A percentile compares a stretch with the other conserved stretches of the same genome.
Conservation (phyloP, 2,797 vertebrate genomes). For the Myotis vivesi region DNA sequence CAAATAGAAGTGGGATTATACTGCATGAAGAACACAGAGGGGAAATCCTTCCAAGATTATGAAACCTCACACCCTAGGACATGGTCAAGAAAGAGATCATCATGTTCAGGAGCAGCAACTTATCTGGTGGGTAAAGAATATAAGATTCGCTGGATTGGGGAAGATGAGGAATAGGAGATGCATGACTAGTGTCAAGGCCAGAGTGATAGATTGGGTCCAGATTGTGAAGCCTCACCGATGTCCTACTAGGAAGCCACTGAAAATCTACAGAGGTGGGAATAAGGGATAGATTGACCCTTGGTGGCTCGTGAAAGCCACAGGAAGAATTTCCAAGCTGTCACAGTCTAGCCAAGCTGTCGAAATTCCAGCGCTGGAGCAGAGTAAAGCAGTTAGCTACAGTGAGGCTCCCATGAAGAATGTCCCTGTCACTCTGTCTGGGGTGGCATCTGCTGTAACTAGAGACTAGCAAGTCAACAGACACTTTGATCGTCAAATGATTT, state of each 20-base stretch:
- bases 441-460: slow-evolving; percentile 86
- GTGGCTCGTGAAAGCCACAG: slow-evolving; percentile 75
- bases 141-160: neutral
- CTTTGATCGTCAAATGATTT: slow-evolving; percentile 89
- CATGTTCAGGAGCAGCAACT: neutral
- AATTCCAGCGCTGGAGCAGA: slow-evolving; percentile 73
- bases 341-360: slow-evolving; percentile 82
- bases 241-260: neutral
- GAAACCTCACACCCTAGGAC: neutral
- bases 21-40: neutral
- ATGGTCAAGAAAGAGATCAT: neutral
- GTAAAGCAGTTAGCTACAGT: slow-evolving; percentile 82
- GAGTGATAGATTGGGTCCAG: neutral
- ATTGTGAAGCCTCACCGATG: neutral
- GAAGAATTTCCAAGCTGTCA: slow-evolving; percentile 80
- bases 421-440: slow-evolving; percentile 83
- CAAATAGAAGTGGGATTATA: neutral
- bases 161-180: neutral
- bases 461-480: slow-evolving; percentile 82
- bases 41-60: neutral
- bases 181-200: neutral
- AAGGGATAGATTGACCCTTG: slow-evolving; percentile 71
- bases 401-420: slow-evolving; percentile 86
- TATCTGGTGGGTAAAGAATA: neutral
- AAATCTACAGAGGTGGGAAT: slow-evolving; percentile 49